Base-by-base conservation (phyloP, 1,140 invertebrate genomes). In the Teleopsis dalmanni region DNA sequence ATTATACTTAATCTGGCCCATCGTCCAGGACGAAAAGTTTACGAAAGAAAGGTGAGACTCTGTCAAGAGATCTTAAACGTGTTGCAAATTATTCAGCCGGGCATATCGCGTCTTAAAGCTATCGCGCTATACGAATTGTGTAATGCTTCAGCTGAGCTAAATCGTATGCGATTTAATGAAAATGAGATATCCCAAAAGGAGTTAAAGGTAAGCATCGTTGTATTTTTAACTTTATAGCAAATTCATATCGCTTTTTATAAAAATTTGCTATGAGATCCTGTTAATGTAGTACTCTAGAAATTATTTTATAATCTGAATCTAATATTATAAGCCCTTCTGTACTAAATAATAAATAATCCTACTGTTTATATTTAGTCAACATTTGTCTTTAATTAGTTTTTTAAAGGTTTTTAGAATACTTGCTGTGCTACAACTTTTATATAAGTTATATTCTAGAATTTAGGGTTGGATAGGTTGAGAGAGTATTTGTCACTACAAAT, bases 41-140 rank as follows among this genome's bases (percentile, higher is more conserved):
- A 84, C 53, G 59, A 76, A 35, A 75, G 76, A 36, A 87, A 85
- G 73, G 69, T 80, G 14, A 69, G 78, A 22, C 57, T 85, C 2
- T 87, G 83, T 52, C 70, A 77, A 33, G 79, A 86, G 51, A 61
- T 89, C 33, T 52, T 86, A 11, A 56, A 73, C 8, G 75, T 89
- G 1, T 60, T 87, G 1, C 78, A 82, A 43, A 75, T 79, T 23
- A 60, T 88, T 8, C 81, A 84, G 25, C 85, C 85, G 0, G 87
- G 86, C 29, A 80, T 88, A 57, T 85, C 83, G 10, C 74, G 85
- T 42, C 70, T 76, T 57, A 60, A 68, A 83, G 84, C 81, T 11
- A 80, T 87, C 44, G 78, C 83, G 11, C 57, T 87, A 21, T 88
- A 87, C 48, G 85, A 90, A 66, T 65, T 88, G 51, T 83, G 86